Evolutionary conservation across 1,140 invertebrate genomes (phyloP), one percentile per base, ranked within the genome.

Genomic region (Brachionus calyciflorus): DNA sequence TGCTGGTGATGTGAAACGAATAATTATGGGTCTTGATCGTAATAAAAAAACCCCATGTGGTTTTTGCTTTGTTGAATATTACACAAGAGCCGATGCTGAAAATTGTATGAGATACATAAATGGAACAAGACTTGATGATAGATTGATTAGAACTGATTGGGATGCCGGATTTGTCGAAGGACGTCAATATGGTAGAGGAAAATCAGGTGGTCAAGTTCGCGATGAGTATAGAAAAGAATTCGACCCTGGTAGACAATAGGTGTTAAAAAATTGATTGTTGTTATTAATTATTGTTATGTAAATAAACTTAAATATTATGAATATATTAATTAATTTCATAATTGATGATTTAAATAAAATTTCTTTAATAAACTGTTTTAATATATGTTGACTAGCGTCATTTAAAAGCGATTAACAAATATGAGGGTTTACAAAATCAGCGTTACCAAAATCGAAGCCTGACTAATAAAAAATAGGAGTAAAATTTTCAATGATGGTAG

Each of bases 81-180:
- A 98, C 83, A 86, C 84, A 5, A 89, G 96, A 81, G 80, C 82
- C 3, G 96, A 98, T 87, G 91, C 93, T 19, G 94, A 98, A 85
- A 90, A 91, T 82, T 93, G 93, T 81, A 93, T 99, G 90, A 88
- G 94, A 83, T 99, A 94, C 84, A 88, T 99, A 6, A 98, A 98
- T 87, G 94, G 94, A 2, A 99, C 96, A 0, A 87, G 95, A 78
- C 85, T 99, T 17, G 97, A 99, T 87, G 96, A 99, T 81, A 89
- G 97, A 82, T 92, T 98, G 63, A 93, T 99, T 26, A 88, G 97
- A 82, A 96, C 94, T 75, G 96, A 99, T 86, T 99, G 96, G 95
- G 97, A 99, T 86, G 95, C 95, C 55, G 97, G 97, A 3, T 99
- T 99, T 86, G 89, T 95, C 68, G 96, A 99, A 88, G 97, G 96